Evolutionary conservation across 2,797 vertebrate genomes (phyloP), one percentile per base, ranked within the genome.

Genomic region (Pantherophis alleghaniensis): DNA sequence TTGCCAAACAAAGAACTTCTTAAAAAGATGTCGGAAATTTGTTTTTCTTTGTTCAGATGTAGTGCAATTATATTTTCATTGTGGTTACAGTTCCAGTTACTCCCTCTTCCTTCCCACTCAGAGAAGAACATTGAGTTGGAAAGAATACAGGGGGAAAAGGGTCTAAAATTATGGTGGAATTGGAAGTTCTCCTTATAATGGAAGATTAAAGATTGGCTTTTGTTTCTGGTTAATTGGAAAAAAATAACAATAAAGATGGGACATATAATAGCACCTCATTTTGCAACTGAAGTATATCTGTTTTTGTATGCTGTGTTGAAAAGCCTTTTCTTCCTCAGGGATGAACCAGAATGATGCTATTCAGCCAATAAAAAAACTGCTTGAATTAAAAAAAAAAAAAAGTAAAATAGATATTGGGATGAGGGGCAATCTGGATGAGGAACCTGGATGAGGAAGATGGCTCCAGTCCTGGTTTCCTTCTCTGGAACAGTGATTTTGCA

Each of bases 21-120:
- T 12, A 88, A 79, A 66, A 89, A 86, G 93, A 79, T 37, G 69
- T 56, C 86, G 47, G 59, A 91, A 93, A 89, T 89, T 63, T 86
- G 59, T 57, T 93, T 91, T 89, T 86, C 93, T 93, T 93, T 93
- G 90, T 93, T 91, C 90, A 66, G 51, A 86, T 53, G 59, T 86
- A 37, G 56, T 55, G 59, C 90, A 56, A 90, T 83, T 32, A 89
- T 32, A 66, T 86, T 91, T 93, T 60, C 69, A 93, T 12, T 89
- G 87, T 37, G 42, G 47, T 86, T 89, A 26, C 51, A 83, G 14
- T 91, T 91, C 51, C 86, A 14, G 87, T 51, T 42, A 26, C 18
- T 42, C 37, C 59, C 51, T 59, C 47, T 28, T 37, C 51, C 87
- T 59, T 57, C 26, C 87, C 51, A 7, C 56, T 59, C n/a, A 28